Evolutionary conservation across 2,888 invertebrate genomes (phyloP).

Genomic region (Leptinotarsa haldemani): DNA sequence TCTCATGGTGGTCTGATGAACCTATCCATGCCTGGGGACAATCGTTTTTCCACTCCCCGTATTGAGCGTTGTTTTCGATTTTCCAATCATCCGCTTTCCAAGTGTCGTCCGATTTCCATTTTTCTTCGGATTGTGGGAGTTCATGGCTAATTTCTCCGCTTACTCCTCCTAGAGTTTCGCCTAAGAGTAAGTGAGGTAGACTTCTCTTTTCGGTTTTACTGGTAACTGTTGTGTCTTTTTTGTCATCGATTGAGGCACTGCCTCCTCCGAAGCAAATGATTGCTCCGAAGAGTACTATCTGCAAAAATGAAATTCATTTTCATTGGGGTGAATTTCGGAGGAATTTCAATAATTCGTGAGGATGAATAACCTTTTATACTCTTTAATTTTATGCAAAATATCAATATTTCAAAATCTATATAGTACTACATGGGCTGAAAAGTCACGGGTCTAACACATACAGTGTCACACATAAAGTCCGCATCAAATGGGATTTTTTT

Average conservation of each 20-base stretch:
- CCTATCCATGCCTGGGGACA: neutral
- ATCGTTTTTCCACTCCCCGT: constrained; percentile 4
- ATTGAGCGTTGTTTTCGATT: neutral
- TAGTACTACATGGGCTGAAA: too few species aligned
- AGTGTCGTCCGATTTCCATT: constrained; percentile 1
- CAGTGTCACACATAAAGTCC: too few species aligned
- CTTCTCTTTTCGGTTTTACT: constrained; percentile 31
- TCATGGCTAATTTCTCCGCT: neutral
- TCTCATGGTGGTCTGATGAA: constrained; percentile 52
- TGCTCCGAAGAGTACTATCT: constrained; percentile 26
- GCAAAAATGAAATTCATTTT: constrained; percentile 16
- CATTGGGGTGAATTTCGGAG: neutral
- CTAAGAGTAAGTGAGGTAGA: constrained; percentile 15
- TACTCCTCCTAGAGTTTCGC: neutral
- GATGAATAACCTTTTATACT: too few species aligned
- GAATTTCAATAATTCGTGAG: too few species aligned
- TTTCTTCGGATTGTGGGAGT: neutral
- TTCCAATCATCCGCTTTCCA: constrained; percentile 9
- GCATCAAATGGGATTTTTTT: too few species aligned
- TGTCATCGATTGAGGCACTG: constrained; percentile 13
- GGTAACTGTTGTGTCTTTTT: constrained; percentile 7
- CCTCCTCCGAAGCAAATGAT: constrained; percentile 11
- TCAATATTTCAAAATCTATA: too few species aligned
- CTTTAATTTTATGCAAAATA: too few species aligned
- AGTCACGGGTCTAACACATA: too few species aligned